Evolutionary conservation across 2,797 vertebrate species (phyloP).

Genomic region (Crypturellus tataupa): DNA sequence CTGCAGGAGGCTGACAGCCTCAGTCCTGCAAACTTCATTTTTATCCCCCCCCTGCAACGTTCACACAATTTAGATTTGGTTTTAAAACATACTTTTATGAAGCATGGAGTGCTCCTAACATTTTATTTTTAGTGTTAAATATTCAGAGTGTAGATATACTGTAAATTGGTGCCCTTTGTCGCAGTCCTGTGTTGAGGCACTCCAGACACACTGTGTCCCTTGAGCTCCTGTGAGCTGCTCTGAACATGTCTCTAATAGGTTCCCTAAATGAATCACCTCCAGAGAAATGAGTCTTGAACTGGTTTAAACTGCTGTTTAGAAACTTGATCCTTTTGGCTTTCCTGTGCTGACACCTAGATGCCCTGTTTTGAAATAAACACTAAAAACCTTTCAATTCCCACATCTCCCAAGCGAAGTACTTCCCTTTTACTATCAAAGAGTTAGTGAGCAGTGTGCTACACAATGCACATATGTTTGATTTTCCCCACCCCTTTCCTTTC

Average conservation of each 20-base stretch:
- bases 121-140: not conserved
- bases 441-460: not conserved
- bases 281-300: not conserved
- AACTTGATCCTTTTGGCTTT: not conserved
- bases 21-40: not conserved
- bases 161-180: not conserved
- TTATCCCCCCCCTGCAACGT: not conserved
- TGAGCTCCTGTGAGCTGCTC: not conserved
- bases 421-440: not conserved
- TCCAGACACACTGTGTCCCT: not conserved
- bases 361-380: not conserved
- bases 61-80: not conserved
- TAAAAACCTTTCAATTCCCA: not conserved
- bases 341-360: not conserved
- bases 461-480: not conserved
- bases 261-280: not conserved
- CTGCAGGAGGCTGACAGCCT: not conserved
- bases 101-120: accelerated
- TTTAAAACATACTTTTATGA: not conserved
- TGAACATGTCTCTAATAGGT: not conserved
- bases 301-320: not conserved
- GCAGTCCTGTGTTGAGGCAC: not conserved
- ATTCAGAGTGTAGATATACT: not conserved
- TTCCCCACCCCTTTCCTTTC: not conserved
- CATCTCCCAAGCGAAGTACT: not conserved